These are phyloP conservation scores for Etheostoma nigrum DNA, from an alignment of 2,797 vertebrate genomes.

Conservation along the genomic window DNA sequence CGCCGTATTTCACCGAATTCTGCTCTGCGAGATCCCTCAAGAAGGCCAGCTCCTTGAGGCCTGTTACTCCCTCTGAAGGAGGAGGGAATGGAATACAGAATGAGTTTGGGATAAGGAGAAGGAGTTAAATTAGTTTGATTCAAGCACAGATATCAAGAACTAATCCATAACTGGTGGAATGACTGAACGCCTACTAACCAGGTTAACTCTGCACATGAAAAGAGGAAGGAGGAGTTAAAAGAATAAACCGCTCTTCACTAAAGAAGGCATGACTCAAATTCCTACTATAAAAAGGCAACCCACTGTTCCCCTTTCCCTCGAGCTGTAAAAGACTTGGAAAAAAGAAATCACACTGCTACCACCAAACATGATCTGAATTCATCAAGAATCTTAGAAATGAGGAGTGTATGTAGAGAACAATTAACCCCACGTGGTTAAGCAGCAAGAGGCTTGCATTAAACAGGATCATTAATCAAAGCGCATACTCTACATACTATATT, in stretches of 20 bases:
- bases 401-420: slow-evolving; percentile 12
- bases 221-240: slow-evolving; percentile 29
- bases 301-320: slow-evolving; percentile 8
- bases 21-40: slow-evolving; percentile 96
- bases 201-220: slow-evolving; percentile 34
- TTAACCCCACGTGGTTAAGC: slow-evolving; percentile 7
- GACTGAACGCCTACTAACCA: slow-evolving; percentile 18
- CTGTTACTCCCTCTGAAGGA: slow-evolving; percentile 93
- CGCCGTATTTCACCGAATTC: slow-evolving; percentile 93
- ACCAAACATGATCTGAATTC: slow-evolving; percentile 9
- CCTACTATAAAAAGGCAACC: slow-evolving; percentile 22
- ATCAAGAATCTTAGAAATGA: slow-evolving; percentile 4
- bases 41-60: slow-evolving; percentile 96
- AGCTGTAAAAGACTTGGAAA: slow-evolving; percentile 6
- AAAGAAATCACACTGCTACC: slow-evolving; percentile 9
- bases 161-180: slow-evolving; percentile 26
- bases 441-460: slow-evolving; percentile 13
- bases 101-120: background rate
- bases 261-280: slow-evolving; percentile 40
- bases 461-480: slow-evolving; percentile 11
- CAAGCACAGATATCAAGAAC: slow-evolving; percentile 27
- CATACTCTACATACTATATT: slow-evolving; percentile 5
- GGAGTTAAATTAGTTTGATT: slow-evolving; percentile 16
- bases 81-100: background rate
- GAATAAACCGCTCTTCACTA: slow-evolving; percentile 36